These are phyloP conservation scores for Callopanchax toddi DNA, from an alignment of 2,113 vertebrate species.

Conservation along the genomic window DNA sequence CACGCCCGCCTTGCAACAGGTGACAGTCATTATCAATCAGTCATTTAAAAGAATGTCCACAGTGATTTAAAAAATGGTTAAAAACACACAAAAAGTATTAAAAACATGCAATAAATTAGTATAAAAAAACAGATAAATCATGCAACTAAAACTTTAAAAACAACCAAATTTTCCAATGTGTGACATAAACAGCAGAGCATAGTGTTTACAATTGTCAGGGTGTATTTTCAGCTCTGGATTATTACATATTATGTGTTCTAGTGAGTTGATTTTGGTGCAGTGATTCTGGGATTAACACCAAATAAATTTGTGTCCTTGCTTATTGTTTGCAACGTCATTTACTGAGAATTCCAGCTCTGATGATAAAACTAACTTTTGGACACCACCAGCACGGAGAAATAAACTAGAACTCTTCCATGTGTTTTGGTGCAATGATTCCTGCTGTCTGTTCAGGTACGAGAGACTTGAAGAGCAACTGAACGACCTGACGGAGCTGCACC, in stretches of 20 bases:
- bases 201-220: neutral
- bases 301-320: neutral
- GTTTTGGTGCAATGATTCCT: no score
- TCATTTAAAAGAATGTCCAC: no score
- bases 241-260: neutral
- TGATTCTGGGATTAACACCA: neutral
- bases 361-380: neutral
- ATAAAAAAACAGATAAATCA: no score
- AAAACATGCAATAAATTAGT: no score
- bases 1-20: no score
- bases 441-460: constrained; percentile 85
- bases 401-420: neutral
- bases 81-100: no score
- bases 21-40: no score
- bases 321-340: neutral
- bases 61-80: no score
- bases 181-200: neutral
- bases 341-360: neutral
- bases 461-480: constrained; percentile 97
- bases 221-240: constrained; percentile 13
- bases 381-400: no score
- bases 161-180: no score
- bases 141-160: no score
- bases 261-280: neutral
- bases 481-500: constrained; percentile 95